Evolutionary conservation across 2,888 invertebrate genomes (phyloP), one percentile per base, ranked within the genome.

Genomic region (Ecliptopera silaceata): DNA sequence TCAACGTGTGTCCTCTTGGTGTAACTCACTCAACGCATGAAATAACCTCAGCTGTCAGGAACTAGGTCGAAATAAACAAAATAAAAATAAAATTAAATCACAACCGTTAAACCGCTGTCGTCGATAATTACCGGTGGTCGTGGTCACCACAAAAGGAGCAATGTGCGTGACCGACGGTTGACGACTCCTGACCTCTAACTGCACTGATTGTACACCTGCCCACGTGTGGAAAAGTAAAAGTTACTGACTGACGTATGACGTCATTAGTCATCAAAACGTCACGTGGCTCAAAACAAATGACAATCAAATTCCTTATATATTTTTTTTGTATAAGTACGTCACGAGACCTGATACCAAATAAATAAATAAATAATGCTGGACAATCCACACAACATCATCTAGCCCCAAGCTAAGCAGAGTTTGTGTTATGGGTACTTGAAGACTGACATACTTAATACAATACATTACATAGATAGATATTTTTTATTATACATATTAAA

Each of bases 101-200:
- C 53, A 54, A n/a, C 66, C 64, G 69, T 66, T 66, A 61, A 61
- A 66, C 63, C 62, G 39, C 67, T 36, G 36, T 8, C 41, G 61
- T 42, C 54, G 44, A 36, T 57, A 57, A 61, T 61, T 57, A 57
- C 50, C 36, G 44, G 39, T 41, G 38, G 36, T 8, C 15, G 36
- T 36, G 36, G 36, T 8, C 10, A 10, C 41, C 59, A 71, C 70
- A 71, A 73, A 63, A 65, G 69, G 56, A 51, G 58, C 67, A 64
- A 42, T 4, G 39, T 34, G 63, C 74, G 74, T 75, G 72, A 74
- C 74, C 69, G 56, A 62, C 74, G 60, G 74, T 72, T 75, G 72
- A 61, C 57, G 69, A 70, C 67, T 57, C 59, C 66, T 70, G 72
- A 70, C 68, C 72, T 66, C 51, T 69, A 64, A 68, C 65, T 57